Percentiles rank a stretch among this genome's conserved stretches.
These are phyloP conservation scores for Aphodius sticticus DNA, from an alignment of 2,888 invertebrate species.

Conservation along the genomic window DNA sequence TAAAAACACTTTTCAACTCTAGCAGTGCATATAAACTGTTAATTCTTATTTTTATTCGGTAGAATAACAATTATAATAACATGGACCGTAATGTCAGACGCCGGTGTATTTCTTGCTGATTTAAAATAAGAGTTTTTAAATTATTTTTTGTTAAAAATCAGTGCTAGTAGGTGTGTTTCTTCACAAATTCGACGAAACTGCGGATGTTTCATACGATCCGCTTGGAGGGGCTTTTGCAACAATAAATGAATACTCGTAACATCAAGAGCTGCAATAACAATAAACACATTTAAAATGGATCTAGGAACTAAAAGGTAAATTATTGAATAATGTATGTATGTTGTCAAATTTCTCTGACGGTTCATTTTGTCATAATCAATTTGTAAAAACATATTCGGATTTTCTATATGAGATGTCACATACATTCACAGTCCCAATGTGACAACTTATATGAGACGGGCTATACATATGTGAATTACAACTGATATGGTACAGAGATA, in stretches of 20 bases:
- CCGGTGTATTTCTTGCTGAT: neutral
- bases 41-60: conserved; percentile 5
- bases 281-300: neutral
- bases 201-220: conserved; percentile 30
- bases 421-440: no score
- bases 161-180: conserved; percentile 20
- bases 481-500: no score
- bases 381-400: no score
- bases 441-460: no score
- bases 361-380: no score
- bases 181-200: conserved; percentile 26
- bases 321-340: neutral
- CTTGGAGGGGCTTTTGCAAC: conserved; percentile 6
- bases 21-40: conserved; percentile 14
- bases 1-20: neutral
- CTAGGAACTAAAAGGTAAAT: neutral
- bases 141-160: conserved; percentile 26
- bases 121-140: conserved; percentile 11
- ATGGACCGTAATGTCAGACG: neutral
- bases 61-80: neutral
- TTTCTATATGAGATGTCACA: no score
- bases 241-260: conserved; percentile 35
- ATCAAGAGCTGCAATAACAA: neutral
- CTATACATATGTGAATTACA: no score
- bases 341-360: neutral